Evolutionary conservation across 37 sponge, comb jelly and placozoan species (phyloP), one percentile per base, ranked within the genome.

Genomic region (Axinella damicornis): DNA sequence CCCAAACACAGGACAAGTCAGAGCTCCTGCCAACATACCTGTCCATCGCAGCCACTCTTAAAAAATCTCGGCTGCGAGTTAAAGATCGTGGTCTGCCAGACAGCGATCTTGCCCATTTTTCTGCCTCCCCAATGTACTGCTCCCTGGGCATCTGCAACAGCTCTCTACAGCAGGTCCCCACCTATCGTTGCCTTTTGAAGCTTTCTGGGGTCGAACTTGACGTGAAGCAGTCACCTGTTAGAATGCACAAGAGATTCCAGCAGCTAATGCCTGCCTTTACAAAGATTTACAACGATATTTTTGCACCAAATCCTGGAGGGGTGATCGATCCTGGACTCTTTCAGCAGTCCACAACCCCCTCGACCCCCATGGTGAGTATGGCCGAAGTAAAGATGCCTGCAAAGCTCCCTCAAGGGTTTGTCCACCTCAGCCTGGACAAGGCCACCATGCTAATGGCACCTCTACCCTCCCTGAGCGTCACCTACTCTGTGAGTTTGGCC

Each of bases 201-300:
- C 38, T 82, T 12, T 32, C 57, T 0, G 69, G 77, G 2, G 21
- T 85, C 21, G 52, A 76, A 15, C 31, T 89, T 24, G 87, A 81
- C 19, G 60, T 88, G 53, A 89, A 85, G 33, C 94, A 93, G 58
- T 82, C 94, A 24, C 89, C 90, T 2, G 85, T 93, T 15, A 57
- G 77, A 20, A 37, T 93, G 53, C 94, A 93, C 65, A 81, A 73
- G 35, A 63, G 83, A 33, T 76, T 86, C 35, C 82, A 89, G 52
- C 59, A 80, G 28, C 86, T 85, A 59, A 57, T 93, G 66, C 86
- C 94, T 32, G 41, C 86, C 20, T 85, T 89, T 61, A 81, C 76
- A 19, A 32, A 22, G 6, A 66, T 93, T n/a, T 93, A 93, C 55
- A n/a, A 87, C 1, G 93, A 92, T 20, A 56, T 92, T 19, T 85